These are phyloP conservation scores for Lateolabrax maculatus DNA, from an alignment of 2,797 vertebrate genomes.

Conservation along the genomic window DNA sequence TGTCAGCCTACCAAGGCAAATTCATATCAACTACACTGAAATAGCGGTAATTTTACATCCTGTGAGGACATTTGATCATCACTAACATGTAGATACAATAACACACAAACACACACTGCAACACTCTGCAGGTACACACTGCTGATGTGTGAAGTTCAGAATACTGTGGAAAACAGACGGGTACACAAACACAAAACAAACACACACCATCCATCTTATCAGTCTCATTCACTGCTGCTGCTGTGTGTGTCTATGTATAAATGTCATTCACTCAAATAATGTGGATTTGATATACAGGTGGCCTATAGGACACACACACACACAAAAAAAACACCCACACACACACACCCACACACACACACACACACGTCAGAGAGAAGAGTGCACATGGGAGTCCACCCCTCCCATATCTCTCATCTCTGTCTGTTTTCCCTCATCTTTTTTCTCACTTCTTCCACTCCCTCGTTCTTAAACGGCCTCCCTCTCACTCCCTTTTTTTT, in stretches of 20 bases:
- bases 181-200: not conserved
- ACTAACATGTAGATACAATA: not conserved
- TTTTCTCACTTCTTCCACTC: not conserved
- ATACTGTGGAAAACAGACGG: constrained; percentile 11
- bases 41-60: not conserved
- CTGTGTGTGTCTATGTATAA: not conserved
- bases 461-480: constrained; percentile 1
- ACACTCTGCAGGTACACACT: not conserved
- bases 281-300: constrained; percentile 28
- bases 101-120: not conserved
- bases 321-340: not conserved
- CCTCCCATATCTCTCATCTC: not conserved
- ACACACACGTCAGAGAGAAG: not conserved
- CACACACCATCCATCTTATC: not conserved
- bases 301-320: not conserved
- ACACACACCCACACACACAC: not conserved
- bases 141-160: not conserved
- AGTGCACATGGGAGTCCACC: not conserved
- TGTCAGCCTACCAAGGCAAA: not conserved
- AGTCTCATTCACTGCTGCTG: not conserved
- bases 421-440: not conserved
- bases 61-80: not conserved
- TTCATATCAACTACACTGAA: not conserved
- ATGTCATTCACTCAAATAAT: not conserved
- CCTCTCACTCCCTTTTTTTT: not conserved